phyloP scores from a whole-genome alignment of 2,797 vertebrate species.

The Urocyon cinereoargenteus region DNA sequence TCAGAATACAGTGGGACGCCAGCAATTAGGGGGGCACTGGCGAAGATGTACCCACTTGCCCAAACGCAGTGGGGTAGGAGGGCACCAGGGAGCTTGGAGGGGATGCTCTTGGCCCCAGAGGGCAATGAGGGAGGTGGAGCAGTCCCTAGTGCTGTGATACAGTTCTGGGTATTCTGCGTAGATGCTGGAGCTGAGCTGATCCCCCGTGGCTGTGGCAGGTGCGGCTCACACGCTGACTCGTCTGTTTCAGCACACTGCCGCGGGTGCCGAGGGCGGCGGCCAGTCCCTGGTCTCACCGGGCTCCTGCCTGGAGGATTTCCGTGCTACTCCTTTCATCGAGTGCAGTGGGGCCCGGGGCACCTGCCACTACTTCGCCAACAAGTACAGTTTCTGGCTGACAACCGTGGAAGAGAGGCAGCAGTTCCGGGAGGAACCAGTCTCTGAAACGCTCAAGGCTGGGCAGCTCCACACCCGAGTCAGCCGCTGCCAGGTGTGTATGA shows the following conservation, averaged over 20 bases:
- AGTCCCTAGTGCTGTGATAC: background rate
- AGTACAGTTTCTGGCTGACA: slow-evolving; percentile 98
- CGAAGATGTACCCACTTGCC: background rate
- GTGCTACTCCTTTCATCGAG: slow-evolving; percentile 97
- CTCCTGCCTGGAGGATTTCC: slow-evolving; percentile 97
- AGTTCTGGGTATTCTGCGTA: background rate
- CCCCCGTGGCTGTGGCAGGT: too few species aligned
- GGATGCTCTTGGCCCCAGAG: background rate
- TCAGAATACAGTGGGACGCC: background rate
- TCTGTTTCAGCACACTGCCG: slow-evolving; percentile 93
- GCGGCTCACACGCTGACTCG: too few species aligned
- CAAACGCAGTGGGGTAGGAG: background rate
- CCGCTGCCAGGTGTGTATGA: slow-evolving; percentile 99
- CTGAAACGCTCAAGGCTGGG: slow-evolving; percentile 94
- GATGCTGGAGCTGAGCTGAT: background rate
- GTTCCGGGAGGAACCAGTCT: slow-evolving; percentile 89
- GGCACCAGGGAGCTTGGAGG: background rate
- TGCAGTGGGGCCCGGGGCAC: slow-evolving; percentile 95
- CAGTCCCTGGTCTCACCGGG: slow-evolving; percentile 97
- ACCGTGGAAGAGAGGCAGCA: slow-evolving; percentile 91
- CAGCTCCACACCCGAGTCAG: slow-evolving; percentile 93
- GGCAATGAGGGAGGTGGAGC: background rate
- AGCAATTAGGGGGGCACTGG: background rate
- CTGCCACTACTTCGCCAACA: slow-evolving; percentile 98
- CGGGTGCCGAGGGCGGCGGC: slow-evolving; percentile 95